Conservation (phyloP, 2,113 vertebrate species). For the Melospiza melodia region DNA sequence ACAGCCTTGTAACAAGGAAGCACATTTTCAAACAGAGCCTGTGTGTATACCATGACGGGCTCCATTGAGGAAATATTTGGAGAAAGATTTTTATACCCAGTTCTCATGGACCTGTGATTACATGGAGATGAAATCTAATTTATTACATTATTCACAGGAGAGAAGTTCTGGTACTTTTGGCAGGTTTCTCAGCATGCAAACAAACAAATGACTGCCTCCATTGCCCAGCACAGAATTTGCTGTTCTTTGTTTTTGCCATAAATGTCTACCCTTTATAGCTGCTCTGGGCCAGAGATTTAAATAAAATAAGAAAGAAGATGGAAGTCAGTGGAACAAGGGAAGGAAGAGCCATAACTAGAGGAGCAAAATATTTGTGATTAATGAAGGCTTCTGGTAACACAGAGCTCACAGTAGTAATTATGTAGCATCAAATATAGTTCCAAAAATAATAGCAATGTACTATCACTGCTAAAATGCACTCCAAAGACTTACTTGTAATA, state of each 20-base stretch:
- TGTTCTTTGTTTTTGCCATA: constrained; percentile 26
- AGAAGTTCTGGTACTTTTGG: constrained; percentile 18
- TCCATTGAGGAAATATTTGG: constrained; percentile 33
- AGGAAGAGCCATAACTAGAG: neutral
- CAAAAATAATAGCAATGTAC: constrained; percentile 3
- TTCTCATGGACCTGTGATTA: constrained; percentile 19
- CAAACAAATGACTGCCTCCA: constrained; percentile 33
- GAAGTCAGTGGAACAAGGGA: neutral
- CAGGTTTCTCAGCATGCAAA: constrained; percentile 47
- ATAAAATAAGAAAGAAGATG: neutral
- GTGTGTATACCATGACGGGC: neutral
- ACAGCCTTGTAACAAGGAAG: neutral
- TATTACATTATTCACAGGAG: constrained; percentile 55
- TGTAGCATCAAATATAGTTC: neutral
- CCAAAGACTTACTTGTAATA: neutral
- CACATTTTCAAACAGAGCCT: neutral
- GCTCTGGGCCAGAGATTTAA: neutral
- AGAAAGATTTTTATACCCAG: neutral
- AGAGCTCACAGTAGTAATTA: neutral
- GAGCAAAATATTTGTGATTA: constrained; percentile 38
- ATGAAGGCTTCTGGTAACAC: neutral
- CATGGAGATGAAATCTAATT: constrained; percentile 38
- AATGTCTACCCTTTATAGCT: constrained; percentile 16
- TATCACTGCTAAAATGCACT: neutral
- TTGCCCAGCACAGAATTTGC: neutral